Base-by-base conservation (phyloP, 2,797 vertebrate species). In the Petrocephalus sullivani region DNA sequence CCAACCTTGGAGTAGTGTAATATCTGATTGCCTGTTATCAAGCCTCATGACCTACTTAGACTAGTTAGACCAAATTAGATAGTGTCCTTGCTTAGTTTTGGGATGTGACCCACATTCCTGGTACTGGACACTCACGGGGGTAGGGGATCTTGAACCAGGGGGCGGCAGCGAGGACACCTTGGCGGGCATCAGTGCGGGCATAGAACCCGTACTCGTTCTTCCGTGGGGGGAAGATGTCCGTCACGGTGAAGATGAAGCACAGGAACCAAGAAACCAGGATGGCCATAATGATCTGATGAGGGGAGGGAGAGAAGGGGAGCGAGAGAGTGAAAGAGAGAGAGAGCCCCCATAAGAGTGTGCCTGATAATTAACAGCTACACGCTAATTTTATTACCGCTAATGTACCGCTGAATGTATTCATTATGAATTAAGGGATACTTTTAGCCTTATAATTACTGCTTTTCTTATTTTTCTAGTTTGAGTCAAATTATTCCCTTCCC, bases 121-220 rank as follows among this genome's bases (percentile, higher is more conserved):
- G 2, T 49, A 23, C 37, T 16, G 16, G n/a, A 54, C 19, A 97
- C 98, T 98, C 93, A 99, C 98, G 98, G 21, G 98, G 98, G 88
- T 99, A 99, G 0, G 98, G 98, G 83, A 99, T 94, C 92, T 98
- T 99, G 94, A 99, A 99, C 98, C 98, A 99, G 0, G 98, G 98
- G 0, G 98, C 98, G 0, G 95, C 98, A 6, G 95, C 88, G 0
- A 99, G 94, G 90, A 99, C 97, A 0, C 97, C 98, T 61, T 97
- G 96, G 19, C 98, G 96, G 19, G 98, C 97, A 0, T 99, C 98
- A 0, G 98, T 99, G 82, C 98, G 97, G 0, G 98, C 98, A 0
- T 99, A 98, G 95, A 95, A 99, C 0, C 98, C 98, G 0, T 99
- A 99, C 90, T 99, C 97, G 0, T 95, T 94, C 82, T 95, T 97